Percentiles rank a stretch among this genome's conserved stretches.
Evolutionary conservation across 1,140 invertebrate genomes (phyloP).

Genomic region (Zaprionus capensis): DNA sequence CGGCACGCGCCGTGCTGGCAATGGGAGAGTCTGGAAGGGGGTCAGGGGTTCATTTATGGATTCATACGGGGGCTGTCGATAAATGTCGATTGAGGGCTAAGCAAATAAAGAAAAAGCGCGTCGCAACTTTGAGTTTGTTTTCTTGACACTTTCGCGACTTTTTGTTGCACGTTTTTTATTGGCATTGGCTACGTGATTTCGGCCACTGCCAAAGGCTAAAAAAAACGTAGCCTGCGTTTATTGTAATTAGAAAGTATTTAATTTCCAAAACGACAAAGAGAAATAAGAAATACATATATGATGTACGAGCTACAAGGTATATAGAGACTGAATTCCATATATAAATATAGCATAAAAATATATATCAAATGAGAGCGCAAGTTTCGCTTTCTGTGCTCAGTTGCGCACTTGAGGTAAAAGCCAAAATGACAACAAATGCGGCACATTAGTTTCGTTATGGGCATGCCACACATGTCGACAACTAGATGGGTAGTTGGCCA

Average conservation of each 20-base stretch:
- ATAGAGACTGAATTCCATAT: conserved; percentile 37
- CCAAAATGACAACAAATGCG: conserved; percentile 62
- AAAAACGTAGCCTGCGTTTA: conserved; percentile 67
- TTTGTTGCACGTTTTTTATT: conserved; percentile 28
- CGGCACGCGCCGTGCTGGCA: conserved; percentile 45
- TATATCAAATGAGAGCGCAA: conserved; percentile 23
- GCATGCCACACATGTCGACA: conserved; percentile 42
- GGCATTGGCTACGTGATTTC: conserved; percentile 77
- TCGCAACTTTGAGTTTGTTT: conserved; percentile 54
- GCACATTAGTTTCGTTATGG: conserved; percentile 78
- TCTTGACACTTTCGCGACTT: conserved; percentile 78
- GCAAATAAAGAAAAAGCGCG: conserved; percentile 78
- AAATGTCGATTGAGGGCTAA: conserved; percentile 45
- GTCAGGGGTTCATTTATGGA: conserved; percentile 24
- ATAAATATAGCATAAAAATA: conserved; percentile 38
- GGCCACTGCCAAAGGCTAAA: conserved; percentile 55
- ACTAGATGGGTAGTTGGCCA: conserved; percentile 31
- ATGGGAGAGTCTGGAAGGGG: not conserved
- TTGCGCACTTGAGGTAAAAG: conserved; percentile 33
- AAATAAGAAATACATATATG: conserved; percentile 30
- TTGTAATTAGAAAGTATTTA: conserved; percentile 83
- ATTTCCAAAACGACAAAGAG: conserved; percentile 67
- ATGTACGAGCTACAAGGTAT: not conserved
- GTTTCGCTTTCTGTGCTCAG: conserved; percentile 39
- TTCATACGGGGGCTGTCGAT: conserved; percentile 38